A percentile compares a stretch with the other conserved stretches of the same genome.
These are phyloP conservation scores for Drosophila repleta DNA, from an alignment of 1,140 invertebrate species.

Conservation along the genomic window DNA sequence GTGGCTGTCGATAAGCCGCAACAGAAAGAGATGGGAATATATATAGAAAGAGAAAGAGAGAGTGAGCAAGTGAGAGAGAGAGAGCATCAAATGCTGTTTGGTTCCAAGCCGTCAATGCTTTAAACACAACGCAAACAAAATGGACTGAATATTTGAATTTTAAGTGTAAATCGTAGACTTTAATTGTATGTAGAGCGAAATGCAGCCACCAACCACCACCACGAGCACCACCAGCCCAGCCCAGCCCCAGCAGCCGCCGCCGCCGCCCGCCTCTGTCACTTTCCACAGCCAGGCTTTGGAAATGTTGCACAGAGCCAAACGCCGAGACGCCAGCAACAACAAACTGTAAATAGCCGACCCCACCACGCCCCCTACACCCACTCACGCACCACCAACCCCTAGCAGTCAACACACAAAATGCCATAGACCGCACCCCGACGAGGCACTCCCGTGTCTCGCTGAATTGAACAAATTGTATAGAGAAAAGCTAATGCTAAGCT, in stretches of 20 bases:
- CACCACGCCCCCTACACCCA: conserved; percentile 16
- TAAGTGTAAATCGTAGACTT: conserved; percentile 84
- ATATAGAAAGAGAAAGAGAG: conserved; percentile 19
- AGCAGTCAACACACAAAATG: conserved; percentile 31
- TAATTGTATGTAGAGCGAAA: conserved; percentile 72
- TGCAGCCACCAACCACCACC: conserved; percentile 58
- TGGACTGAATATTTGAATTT: conserved; percentile 84
- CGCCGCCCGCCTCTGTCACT: conserved; percentile 43
- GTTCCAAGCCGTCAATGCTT: conserved; percentile 83
- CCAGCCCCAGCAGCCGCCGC: conserved; percentile 2
- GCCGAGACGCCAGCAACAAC: conserved; percentile 35
- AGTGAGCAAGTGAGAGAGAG: conserved; percentile 34
- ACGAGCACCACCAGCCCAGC: conserved; percentile 2
- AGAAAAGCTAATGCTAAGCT: conserved; percentile 66
- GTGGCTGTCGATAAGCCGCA: conserved; percentile 92
- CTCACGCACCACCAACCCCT: conserved; percentile 2
- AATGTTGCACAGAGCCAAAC: conserved; percentile 55
- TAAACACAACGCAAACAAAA: conserved; percentile 84
- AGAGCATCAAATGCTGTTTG: conserved; percentile 83
- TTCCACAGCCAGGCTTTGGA: conserved; percentile 76
- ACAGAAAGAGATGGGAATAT: background rate
- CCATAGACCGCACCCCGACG: conserved; percentile 40
- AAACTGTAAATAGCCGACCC: conserved; percentile 70
- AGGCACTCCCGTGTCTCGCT: conserved; percentile 51
- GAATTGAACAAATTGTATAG: conserved; percentile 77